Percentiles rank a stretch among this genome's conserved stretches.
These are phyloP conservation scores for Netelia melanura DNA, from an alignment of 2,888 invertebrate species.

Conservation along the genomic window DNA sequence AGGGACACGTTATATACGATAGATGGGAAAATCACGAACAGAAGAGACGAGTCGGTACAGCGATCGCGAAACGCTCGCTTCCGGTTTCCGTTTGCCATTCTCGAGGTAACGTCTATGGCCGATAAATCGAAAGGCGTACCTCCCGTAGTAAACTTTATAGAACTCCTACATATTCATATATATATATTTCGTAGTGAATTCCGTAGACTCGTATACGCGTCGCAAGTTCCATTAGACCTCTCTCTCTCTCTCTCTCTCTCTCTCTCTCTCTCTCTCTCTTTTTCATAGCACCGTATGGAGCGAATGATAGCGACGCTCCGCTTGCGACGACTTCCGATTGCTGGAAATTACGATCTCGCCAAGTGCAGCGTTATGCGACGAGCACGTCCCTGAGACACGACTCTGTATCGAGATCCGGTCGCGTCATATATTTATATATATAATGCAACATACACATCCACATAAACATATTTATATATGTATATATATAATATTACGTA, in stretches of 20 bases:
- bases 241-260: background rate
- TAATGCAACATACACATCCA: background rate
- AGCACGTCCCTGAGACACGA: background rate
- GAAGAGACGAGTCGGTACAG: conserved; percentile 7
- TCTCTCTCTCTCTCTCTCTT: conserved; percentile 16
- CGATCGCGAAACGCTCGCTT: conserved; percentile 66
- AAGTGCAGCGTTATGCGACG: conserved; percentile 11
- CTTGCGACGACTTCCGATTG: conserved; percentile 78
- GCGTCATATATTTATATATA: background rate
- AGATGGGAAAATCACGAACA: conserved; percentile 2
- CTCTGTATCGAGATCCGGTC: conserved; percentile 5
- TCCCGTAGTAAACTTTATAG: background rate
- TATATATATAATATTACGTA: background rate
- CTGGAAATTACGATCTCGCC: conserved; percentile 74
- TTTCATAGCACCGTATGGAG: background rate
- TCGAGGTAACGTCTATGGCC: background rate
- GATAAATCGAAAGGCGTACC: conserved; percentile 53
- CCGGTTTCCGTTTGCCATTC: conserved; percentile 67
- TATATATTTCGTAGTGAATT: background rate
- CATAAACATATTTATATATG: background rate
- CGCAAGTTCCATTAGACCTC: conserved; percentile 13
- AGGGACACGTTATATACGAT: background rate
- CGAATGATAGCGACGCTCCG: conserved; percentile 10
- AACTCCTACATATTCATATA: background rate
- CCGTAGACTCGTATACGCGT: background rate